Conservation (phyloP, 1,140 invertebrate genomes). For the Calycopis cecrops region DNA sequence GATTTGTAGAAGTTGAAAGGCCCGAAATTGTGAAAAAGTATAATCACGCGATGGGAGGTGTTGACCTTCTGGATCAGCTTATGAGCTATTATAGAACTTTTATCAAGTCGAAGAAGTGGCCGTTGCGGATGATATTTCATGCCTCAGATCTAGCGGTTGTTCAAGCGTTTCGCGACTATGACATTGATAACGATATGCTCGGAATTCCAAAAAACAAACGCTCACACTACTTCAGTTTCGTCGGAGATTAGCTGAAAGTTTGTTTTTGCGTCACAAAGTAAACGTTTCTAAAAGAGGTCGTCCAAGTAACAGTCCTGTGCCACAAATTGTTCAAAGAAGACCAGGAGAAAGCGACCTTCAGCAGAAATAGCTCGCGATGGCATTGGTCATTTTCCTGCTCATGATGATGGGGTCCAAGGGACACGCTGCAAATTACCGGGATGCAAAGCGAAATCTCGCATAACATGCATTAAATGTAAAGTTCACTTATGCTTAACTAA, state of each 20-base stretch:
- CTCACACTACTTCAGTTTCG: slow-evolving; percentile 32
- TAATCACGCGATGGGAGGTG: slow-evolving; percentile 24
- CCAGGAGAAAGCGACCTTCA: slow-evolving; percentile 30
- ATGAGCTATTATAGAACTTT: slow-evolving; percentile 38
- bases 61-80: slow-evolving; percentile 38
- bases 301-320: slow-evolving; percentile 26
- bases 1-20: slow-evolving; percentile 40
- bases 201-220: slow-evolving; percentile 25
- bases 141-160: slow-evolving; percentile 36
- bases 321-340: slow-evolving; percentile 32
- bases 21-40: slow-evolving; percentile 48
- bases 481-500: too few species aligned
- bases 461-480: too few species aligned
- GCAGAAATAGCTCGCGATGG: slow-evolving; percentile 28
- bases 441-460: too few species aligned
- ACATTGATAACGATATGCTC: slow-evolving; percentile 28
- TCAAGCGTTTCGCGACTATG: slow-evolving; percentile 33
- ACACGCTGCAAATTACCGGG: too few species aligned
- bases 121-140: slow-evolving; percentile 38
- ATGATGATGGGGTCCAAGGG: slow-evolving; percentile 30
- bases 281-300: slow-evolving; percentile 28
- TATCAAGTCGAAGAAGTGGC: slow-evolving; percentile 35
- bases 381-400: slow-evolving; percentile 32
- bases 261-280: slow-evolving; percentile 31
- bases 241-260: slow-evolving; percentile 27